A percentile compares a stretch with the other conserved stretches of the same genome.
Evolutionary conservation across 2,113 vertebrate genomes (phyloP).

Genomic region (Myotis davidii): DNA sequence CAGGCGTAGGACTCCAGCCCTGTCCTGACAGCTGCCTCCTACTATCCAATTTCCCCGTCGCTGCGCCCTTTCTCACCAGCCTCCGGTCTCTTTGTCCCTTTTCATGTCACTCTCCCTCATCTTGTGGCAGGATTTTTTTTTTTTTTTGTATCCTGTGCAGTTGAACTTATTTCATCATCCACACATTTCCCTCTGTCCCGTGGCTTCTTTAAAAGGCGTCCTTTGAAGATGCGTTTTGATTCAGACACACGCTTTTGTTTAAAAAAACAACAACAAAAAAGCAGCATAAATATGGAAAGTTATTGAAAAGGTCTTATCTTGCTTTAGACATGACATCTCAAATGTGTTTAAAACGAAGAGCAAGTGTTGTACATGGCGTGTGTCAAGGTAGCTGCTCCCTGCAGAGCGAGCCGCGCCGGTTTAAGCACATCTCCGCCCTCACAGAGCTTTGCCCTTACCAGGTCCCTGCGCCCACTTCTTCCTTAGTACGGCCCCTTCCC

Average conservation of each 20-base stretch:
- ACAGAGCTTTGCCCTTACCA: not conserved
- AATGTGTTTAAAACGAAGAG: conserved; percentile 82
- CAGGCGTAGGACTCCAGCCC: not conserved
- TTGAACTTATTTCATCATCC: conserved; percentile 83
- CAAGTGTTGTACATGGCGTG: conserved; percentile 48
- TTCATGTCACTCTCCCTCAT: conserved; percentile 80
- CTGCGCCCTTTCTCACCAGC: conserved; percentile 27
- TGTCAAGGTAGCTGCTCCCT: conserved; percentile 68
- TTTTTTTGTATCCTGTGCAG: conserved; percentile 43
- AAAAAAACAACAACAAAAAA: conserved; percentile 45
- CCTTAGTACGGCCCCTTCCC: accelerated
- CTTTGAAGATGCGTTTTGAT: conserved; percentile 78
- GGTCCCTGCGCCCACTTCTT: not conserved
- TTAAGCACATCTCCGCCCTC: conserved; percentile 17
- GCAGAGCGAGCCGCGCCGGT: conserved; percentile 25
- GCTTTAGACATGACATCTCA: conserved; percentile 82
- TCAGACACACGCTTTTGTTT: conserved; percentile 74
- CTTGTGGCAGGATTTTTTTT: conserved; percentile 62
- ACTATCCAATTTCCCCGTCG: not conserved
- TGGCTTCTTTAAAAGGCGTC: conserved; percentile 80
- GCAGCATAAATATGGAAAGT: conserved; percentile 78
- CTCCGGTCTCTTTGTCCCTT: not conserved
- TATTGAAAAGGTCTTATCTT: conserved; percentile 69
- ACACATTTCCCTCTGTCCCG: conserved; percentile 77
- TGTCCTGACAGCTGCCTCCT: not conserved